Evolutionary conservation across 2,797 vertebrate genomes (phyloP).

Genomic region (Pristis pectinata): DNA sequence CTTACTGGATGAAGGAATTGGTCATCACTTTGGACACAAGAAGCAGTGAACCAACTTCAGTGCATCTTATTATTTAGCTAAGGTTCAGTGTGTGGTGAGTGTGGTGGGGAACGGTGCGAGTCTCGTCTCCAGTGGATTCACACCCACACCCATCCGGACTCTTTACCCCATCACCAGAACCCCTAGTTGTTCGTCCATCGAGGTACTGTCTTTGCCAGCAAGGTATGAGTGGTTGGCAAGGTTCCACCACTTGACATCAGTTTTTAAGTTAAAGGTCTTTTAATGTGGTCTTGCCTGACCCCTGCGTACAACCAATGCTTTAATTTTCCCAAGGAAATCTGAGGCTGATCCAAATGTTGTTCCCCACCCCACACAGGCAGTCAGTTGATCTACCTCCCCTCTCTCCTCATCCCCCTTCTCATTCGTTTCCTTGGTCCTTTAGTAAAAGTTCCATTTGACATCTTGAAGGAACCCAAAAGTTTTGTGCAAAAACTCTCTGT

Average conservation of each 20-base stretch:
- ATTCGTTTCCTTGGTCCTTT: not conserved
- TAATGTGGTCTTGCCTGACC: not conserved
- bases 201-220: constrained; percentile 41
- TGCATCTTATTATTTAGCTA: constrained; percentile 41
- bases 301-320: not conserved
- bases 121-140: constrained; percentile 50
- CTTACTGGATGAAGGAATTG: not conserved
- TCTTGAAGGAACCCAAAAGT: not conserved
- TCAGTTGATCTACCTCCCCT: no score
- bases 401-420: no score
- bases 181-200: constrained; percentile 43
- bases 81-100: no score
- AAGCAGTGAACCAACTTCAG: constrained; percentile 43
- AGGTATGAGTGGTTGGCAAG: not conserved
- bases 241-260: no score
- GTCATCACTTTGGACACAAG: constrained; percentile 39
- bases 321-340: not conserved
- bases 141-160: constrained; percentile 45
- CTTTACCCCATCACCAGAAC: constrained; percentile 43
- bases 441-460: not conserved
- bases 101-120: no score
- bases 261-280: not conserved
- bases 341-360: not conserved
- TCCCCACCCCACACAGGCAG: no score
- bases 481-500: not conserved